phyloP scores from a whole-genome alignment of 92 coral and sea anemone species.

The Parazoanthus atlanticus region DNA sequence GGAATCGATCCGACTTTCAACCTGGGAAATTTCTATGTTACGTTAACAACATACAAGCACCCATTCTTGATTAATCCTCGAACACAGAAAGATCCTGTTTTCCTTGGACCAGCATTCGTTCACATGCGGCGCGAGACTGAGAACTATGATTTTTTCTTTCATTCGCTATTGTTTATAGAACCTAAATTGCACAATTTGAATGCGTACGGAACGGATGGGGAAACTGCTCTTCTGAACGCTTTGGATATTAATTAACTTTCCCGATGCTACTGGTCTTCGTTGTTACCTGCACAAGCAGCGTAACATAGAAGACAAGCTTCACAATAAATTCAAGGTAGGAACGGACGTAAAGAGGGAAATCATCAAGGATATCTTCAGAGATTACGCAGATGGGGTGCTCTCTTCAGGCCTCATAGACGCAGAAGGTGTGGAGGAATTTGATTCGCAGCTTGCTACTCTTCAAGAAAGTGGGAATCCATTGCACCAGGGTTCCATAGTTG shows the following conservation, averaged over 20 bases:
- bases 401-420: constrained; percentile 26
- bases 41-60: constrained; percentile 49
- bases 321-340: constrained; percentile 37
- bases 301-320: constrained; percentile 49
- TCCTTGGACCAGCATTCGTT: constrained; percentile 47
- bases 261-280: constrained; percentile 24
- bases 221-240: constrained; percentile 41
- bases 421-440: constrained; percentile 1
- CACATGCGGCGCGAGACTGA: constrained; percentile 49
- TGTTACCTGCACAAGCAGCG: constrained; percentile 52
- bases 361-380: constrained; percentile 30
- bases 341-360: background rate
- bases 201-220: constrained; percentile 46
- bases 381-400: constrained; percentile 22
- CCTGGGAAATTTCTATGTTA: constrained; percentile 48
- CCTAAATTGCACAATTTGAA: constrained; percentile 5
- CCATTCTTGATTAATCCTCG: constrained; percentile 40
- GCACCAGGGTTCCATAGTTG: constrained; percentile 37
- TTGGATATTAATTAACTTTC: constrained; percentile 37
- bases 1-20: constrained; percentile 51
- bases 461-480: constrained; percentile 24
- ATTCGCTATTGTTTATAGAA: constrained; percentile 36
- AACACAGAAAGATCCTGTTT: constrained; percentile 42
- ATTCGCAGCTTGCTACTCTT: constrained; percentile 19
- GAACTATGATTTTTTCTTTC: constrained; percentile 50